Percentiles rank a stretch among this genome's conserved stretches.
Conservation (phyloP, 2,797 vertebrate genomes). For the Sandelia bainsii region DNA sequence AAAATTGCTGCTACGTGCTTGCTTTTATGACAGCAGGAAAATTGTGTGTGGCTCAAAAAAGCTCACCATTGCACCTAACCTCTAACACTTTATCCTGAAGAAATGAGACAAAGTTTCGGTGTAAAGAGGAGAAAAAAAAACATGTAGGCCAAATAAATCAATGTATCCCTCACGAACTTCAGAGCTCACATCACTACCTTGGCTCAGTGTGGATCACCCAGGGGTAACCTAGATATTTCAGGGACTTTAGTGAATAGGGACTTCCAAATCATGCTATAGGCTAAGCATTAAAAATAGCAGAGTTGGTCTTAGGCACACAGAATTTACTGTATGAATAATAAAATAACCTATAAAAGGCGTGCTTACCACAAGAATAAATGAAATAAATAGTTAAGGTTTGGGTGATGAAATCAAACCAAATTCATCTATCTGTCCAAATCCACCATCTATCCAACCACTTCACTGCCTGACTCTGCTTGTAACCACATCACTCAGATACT, state of each 20-base stretch:
- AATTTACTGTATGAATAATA: conserved; percentile 30
- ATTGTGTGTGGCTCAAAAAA: conserved; percentile 19
- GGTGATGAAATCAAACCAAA: conserved; percentile 1
- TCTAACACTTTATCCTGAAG: conserved; percentile 13
- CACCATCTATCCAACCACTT: not conserved
- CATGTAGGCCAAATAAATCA: conserved; percentile 45
- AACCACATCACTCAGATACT: conserved; percentile 17
- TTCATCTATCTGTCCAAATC: not conserved
- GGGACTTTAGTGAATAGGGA: conserved; percentile 20
- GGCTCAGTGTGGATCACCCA: conserved; percentile 29
- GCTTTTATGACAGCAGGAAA: conserved; percentile 41
- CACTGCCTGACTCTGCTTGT: conserved; percentile 16
- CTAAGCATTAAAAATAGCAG: conserved; percentile 32
- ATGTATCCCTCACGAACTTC: conserved; percentile 20
- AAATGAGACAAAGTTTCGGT: conserved; percentile 11
- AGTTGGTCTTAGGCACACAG: conserved; percentile 4
- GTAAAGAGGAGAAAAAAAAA: conserved; percentile 16
- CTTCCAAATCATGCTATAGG: conserved; percentile 10
- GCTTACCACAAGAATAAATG: not conserved
- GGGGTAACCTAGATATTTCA: conserved; percentile 46
- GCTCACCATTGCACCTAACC: not conserved
- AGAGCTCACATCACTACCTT: conserved; percentile 15
- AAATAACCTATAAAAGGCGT: conserved; percentile 10
- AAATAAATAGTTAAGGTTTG: not conserved
- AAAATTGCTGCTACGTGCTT: conserved; percentile 16